A percentile compares a stretch with the other conserved stretches of the same genome.
These are phyloP conservation scores for Heliconius ethilla DNA, from an alignment of 2,888 invertebrate species.

Conservation along the genomic window DNA sequence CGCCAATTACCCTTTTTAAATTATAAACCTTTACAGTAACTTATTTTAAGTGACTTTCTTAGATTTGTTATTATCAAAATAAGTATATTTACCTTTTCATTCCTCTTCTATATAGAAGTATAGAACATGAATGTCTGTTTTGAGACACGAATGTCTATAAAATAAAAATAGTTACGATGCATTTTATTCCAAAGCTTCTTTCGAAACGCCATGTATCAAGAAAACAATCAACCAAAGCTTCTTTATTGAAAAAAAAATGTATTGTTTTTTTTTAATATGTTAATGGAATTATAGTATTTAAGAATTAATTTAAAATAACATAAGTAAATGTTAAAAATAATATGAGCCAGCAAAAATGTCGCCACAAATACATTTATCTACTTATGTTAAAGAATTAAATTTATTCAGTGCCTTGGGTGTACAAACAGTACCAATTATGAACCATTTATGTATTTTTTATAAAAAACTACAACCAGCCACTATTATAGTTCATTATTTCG, in stretches of 20 bases:
- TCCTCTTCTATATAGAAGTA: background rate
- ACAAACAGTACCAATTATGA: background rate
- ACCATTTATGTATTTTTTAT: background rate
- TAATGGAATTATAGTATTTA: background rate
- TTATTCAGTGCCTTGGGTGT: background rate
- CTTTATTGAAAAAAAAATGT: too few relatives aligned
- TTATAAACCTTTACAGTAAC: background rate
- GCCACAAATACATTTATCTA: background rate
- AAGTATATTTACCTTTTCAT: background rate
- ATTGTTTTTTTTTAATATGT: background rate
- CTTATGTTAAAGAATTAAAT: background rate
- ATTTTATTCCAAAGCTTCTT: background rate
- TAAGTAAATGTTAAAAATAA: background rate
- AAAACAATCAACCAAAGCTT: too few relatives aligned
- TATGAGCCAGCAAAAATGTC: background rate
- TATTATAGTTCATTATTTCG: slow-evolving; percentile 59
- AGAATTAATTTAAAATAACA: background rate
- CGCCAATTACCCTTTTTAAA: background rate
- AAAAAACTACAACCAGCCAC: background rate
- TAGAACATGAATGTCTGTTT: background rate
- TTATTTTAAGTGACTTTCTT: background rate
- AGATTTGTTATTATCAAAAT: too few relatives aligned
- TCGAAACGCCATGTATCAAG: too few relatives aligned
- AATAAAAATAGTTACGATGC: background rate
- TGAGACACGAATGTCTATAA: background rate